Percentiles rank a stretch among this genome's conserved stretches.
phyloP scores from a whole-genome alignment of 1,140 invertebrate genomes.

The Drosophila oshimai region DNA sequence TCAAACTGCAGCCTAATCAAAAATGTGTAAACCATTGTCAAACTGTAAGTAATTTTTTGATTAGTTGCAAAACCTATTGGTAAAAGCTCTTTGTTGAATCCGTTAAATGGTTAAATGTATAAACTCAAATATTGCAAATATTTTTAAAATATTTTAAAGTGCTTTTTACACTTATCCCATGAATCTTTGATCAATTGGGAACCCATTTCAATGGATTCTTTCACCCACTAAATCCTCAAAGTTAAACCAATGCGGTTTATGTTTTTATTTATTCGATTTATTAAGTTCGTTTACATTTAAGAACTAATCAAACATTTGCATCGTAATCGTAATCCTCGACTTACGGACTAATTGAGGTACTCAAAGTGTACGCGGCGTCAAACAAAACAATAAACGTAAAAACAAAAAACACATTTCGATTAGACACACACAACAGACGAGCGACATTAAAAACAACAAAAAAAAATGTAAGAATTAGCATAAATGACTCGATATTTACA shows the following conservation, averaged over 20 bases:
- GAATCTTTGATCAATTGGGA: too few species aligned
- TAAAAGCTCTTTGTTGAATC: background rate
- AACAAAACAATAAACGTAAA: slow-evolving; percentile 30
- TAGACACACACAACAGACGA: slow-evolving; percentile 19
- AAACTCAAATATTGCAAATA: too few species aligned
- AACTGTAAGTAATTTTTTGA: slow-evolving; percentile 3
- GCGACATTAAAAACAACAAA: slow-evolving; percentile 16
- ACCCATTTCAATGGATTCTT: too few species aligned
- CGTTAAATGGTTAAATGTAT: too few species aligned
- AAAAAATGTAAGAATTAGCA: slow-evolving; percentile 54
- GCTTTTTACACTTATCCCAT: too few species aligned
- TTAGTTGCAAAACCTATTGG: background rate
- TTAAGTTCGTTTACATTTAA: background rate
- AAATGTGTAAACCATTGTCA: background rate
- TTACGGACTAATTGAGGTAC: slow-evolving; percentile 71
- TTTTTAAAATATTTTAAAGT: too few species aligned
- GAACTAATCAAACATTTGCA: slow-evolving; percentile 16
- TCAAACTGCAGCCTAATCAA: slow-evolving; percentile 8
- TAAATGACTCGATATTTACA: slow-evolving; percentile 81
- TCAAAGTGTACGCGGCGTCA: slow-evolving; percentile 59
- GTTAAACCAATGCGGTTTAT: background rate
- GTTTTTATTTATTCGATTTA: slow-evolving; percentile 1
- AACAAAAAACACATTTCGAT: slow-evolving; percentile 34
- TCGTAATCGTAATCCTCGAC: slow-evolving; percentile 21
- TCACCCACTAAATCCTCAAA: too few species aligned